A percentile compares a stretch with the other conserved stretches of the same genome.
Conservation (phyloP, 1,140 invertebrate genomes). For the Neodiprion virginianus region DNA sequence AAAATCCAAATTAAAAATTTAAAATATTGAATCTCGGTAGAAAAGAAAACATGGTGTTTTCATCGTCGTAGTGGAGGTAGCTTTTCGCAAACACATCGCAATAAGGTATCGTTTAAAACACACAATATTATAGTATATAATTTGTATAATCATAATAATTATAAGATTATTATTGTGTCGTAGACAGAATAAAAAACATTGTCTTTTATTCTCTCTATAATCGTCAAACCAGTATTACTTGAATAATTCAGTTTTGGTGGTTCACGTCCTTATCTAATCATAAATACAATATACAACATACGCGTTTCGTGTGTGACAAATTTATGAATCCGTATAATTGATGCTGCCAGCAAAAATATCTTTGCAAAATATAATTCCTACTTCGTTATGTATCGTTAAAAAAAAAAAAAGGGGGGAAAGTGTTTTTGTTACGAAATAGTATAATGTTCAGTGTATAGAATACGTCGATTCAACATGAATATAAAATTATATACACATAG, state of each 20-base stretch:
- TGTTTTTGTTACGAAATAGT: not conserved
- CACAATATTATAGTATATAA: not conserved
- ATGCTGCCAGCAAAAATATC: too few relatives aligned
- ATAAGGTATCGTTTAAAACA: not conserved
- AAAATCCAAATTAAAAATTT: too few relatives aligned
- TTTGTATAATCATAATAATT: not conserved
- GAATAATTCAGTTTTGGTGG: not conserved
- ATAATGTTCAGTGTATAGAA: not conserved
- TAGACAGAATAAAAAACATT: not conserved
- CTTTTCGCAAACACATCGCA: not conserved
- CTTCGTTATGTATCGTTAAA: too few relatives aligned
- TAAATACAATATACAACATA: not conserved
- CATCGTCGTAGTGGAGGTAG: not conserved
- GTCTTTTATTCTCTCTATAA: not conserved
- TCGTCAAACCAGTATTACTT: not conserved
- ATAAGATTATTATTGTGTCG: not conserved
- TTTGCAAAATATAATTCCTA: too few relatives aligned
- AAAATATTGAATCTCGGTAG: not conserved
- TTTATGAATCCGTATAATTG: too few relatives aligned
- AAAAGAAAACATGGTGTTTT: not conserved
- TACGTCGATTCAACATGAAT: not conserved
- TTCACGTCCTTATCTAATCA: not conserved
- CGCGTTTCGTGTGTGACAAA: too few relatives aligned
- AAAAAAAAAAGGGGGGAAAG: too few relatives aligned
- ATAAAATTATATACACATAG: conserved; percentile 2